Percentiles rank a stretch among this genome's conserved stretches.
phyloP scores from a whole-genome alignment of 2,797 vertebrate species.

The Neoniphon sammara region DNA sequence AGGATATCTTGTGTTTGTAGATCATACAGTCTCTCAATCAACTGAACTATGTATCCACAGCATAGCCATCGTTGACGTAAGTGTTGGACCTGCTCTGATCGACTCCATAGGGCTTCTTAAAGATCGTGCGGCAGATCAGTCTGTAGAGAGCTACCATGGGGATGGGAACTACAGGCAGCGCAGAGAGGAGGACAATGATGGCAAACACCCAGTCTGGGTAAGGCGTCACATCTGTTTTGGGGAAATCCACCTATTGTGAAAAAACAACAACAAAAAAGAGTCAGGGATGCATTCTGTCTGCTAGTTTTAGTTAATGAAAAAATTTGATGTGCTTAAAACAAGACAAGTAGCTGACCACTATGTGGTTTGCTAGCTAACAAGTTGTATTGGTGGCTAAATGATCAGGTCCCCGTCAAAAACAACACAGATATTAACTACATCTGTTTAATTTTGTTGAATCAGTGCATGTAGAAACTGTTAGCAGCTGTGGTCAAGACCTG shows the following conservation, averaged over 20 bases:
- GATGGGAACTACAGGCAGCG: slow-evolving; percentile 72
- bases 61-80: slow-evolving; percentile 18
- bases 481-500: too few species aligned
- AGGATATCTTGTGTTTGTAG: neutral
- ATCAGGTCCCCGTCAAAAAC: too few species aligned
- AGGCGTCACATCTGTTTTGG: slow-evolving; percentile 71
- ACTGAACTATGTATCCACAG: neutral
- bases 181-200: slow-evolving; percentile 74
- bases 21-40: neutral
- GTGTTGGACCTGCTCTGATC: neutral
- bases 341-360: too few species aligned
- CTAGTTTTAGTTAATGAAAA: too few species aligned
- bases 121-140: slow-evolving; percentile 38
- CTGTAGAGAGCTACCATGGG: slow-evolving; percentile 75
- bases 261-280: neutral
- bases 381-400: too few species aligned
- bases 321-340: too few species aligned
- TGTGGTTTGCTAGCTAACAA: too few species aligned
- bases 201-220: slow-evolving; percentile 82
- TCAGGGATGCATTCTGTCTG: too few species aligned
- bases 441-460: too few species aligned
- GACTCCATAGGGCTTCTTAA: neutral
- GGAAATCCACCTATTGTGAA: slow-evolving; percentile 78
- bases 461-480: too few species aligned
- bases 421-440: too few species aligned